These are phyloP conservation scores for Eospalax fontanierii DNA, from an alignment of 2,797 vertebrate genomes.

Conservation along the genomic window DNA sequence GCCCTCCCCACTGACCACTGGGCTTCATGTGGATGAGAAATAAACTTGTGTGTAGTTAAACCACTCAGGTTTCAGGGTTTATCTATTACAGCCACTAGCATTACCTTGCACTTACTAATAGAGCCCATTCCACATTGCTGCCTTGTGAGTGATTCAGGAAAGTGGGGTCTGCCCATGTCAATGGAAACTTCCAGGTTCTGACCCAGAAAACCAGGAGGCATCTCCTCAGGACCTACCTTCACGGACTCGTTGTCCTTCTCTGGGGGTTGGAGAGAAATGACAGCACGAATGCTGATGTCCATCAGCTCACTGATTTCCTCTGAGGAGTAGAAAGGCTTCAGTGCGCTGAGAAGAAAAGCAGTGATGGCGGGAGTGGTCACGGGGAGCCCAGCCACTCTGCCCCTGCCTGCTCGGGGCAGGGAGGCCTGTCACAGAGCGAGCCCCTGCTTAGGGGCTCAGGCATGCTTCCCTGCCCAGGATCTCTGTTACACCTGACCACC, in stretches of 20 bases:
- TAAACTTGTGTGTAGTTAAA: background rate
- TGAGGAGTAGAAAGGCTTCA: slow-evolving; percentile 79
- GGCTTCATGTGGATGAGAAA: background rate
- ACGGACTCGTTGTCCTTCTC: slow-evolving; percentile 73
- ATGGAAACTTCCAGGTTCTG: background rate
- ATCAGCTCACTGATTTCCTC: slow-evolving; percentile 81
- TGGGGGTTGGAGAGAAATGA: slow-evolving; percentile 78
- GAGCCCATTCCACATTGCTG: background rate
- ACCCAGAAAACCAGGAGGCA: background rate
- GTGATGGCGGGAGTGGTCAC: background rate
- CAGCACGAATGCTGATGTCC: slow-evolving; percentile 70
- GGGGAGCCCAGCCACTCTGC: background rate
- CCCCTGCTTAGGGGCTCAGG: background rate
- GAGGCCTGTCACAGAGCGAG: background rate
- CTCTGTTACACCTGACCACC: background rate
- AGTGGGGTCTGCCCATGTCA: background rate
- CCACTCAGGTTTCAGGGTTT: background rate
- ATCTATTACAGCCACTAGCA: background rate
- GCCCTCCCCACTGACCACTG: background rate
- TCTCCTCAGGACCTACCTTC: slow-evolving; percentile 54
- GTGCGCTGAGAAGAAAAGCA: slow-evolving; percentile 63
- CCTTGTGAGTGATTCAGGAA: fast-evolving
- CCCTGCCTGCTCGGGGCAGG: background rate
- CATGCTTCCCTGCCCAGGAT: background rate
- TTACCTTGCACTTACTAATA: background rate